phyloP scores from a whole-genome alignment of 2,888 invertebrate species.

The Drosophila barbarae region DNA sequence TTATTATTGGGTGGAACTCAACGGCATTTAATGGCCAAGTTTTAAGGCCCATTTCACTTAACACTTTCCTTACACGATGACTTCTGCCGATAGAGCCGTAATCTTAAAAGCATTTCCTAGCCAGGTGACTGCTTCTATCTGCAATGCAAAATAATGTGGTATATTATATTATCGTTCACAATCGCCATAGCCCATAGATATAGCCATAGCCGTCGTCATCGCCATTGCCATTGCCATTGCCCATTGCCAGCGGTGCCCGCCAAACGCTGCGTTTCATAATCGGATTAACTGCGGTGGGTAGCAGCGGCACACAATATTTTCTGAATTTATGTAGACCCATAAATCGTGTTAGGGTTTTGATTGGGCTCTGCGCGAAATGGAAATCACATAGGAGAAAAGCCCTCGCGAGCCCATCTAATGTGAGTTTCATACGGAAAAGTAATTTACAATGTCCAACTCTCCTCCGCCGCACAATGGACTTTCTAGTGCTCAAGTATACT shows the following conservation, averaged over 20 bases:
- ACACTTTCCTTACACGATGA: slow-evolving; percentile 26
- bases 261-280: slow-evolving; percentile 61
- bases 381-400: slow-evolving; percentile 45
- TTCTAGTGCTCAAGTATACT: slow-evolving; percentile 19
- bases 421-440: slow-evolving; percentile 47
- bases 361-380: slow-evolving; percentile 42
- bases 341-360: slow-evolving; percentile 55
- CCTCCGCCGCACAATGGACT: slow-evolving; percentile 16
- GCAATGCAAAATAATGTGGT: slow-evolving; percentile 46
- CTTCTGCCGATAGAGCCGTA: slow-evolving; percentile 8
- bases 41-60: slow-evolving; percentile 41
- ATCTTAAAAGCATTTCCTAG: slow-evolving; percentile 17
- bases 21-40: slow-evolving; percentile 24
- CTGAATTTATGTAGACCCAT: slow-evolving; percentile 69
- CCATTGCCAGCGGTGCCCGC: slow-evolving; percentile 24
- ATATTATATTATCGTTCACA: slow-evolving; percentile 46
- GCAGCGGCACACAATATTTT: slow-evolving; percentile 55
- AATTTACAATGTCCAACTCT: slow-evolving; percentile 35
- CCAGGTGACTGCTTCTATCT: slow-evolving; percentile 33
- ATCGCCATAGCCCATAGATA: slow-evolving; percentile 24
- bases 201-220: background rate
- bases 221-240: slow-evolving; percentile 1
- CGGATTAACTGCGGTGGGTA: slow-evolving; percentile 77
- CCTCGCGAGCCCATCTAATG: slow-evolving; percentile 49
- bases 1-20: slow-evolving; percentile 51